phyloP scores from a whole-genome alignment of 2,888 invertebrate species.

The Onchidella celtica region DNA sequence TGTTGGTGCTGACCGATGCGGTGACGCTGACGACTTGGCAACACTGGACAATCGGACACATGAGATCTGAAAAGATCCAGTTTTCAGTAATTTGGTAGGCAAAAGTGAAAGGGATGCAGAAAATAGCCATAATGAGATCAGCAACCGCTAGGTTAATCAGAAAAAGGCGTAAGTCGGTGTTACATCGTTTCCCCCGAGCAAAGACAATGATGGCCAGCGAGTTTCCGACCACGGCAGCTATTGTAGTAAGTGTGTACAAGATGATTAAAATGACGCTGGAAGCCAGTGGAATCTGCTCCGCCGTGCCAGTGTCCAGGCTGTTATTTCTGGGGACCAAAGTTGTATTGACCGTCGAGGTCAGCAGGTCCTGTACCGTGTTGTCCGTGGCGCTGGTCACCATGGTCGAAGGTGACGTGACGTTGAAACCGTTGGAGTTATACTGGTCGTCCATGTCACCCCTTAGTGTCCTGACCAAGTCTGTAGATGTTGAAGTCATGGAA shows the following conservation, averaged over 20 bases:
- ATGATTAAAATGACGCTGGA: conserved; percentile 70
- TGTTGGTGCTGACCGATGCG: conserved; percentile 81
- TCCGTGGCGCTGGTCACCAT: not conserved
- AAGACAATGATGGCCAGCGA: conserved; percentile 81
- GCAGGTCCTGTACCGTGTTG: not conserved
- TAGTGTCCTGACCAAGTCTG: too few species aligned
- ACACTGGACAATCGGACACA: conserved; percentile 82
- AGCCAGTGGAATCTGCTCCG: conserved; percentile 51
- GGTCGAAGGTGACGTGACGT: not conserved
- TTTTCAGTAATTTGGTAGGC: conserved; percentile 79
- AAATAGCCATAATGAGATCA: conserved; percentile 92
- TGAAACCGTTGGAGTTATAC: too few species aligned
- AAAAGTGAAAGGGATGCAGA: conserved; percentile 94
- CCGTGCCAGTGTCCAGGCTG: too few species aligned
- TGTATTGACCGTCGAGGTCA: not conserved
- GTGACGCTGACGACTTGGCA: conserved; percentile 81
- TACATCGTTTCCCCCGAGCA: conserved; percentile 76
- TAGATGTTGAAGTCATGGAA: too few species aligned
- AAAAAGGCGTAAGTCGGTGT: conserved; percentile 82
- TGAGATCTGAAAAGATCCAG: conserved; percentile 81
- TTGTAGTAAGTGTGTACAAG: conserved; percentile 81
- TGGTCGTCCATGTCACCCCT: too few species aligned
- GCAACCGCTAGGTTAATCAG: conserved; percentile 92
- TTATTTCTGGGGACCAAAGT: not conserved
- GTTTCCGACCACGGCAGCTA: conserved; percentile 81